Base-by-base conservation (phyloP, 2,888 invertebrate species). In the Corbicula japonica region DNA sequence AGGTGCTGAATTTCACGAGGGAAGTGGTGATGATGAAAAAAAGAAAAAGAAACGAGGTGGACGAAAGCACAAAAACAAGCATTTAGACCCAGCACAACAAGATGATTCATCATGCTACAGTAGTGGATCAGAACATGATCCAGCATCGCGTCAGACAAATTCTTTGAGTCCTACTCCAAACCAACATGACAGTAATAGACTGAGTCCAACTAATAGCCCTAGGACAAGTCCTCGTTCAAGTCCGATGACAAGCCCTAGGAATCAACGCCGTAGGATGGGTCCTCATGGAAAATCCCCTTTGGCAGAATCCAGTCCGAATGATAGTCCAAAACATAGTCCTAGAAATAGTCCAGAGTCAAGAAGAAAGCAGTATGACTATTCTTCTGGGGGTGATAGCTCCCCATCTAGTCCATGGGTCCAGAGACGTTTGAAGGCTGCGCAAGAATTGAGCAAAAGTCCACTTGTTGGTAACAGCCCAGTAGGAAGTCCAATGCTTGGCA, bases 391-490 rank as follows among this genome's bases (percentile, higher is more conserved):
- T 18, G 90, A 87, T 93, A 86, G 90, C 83, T 93, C 94, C 21
- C 93, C 94, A 12, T 95, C 95, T 34, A 94, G 94, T 71, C 93
- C 93, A 12, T 93, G 93, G 94, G 90, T 93, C 21, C 93, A 92
- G 76, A 86, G 93, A 89, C 88, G 94, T 92, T 85, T 94, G 92
- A 82, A 94, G 92, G 94, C 94, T 68, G 91, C 90, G 41, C 93
- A 94, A 28, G 91, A 90, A 72, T 77, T 86, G 70, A 89, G 84
- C 58, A 85, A 86, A 58, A 88, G 86, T 56, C 87, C 88, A 2
- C 62, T 86, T n/a, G 81, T 85, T 44, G 79, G 80, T 26, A 80
- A 76, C 60, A 90, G 89, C 72, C 91, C 91, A 8, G 81, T 79
- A 26, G 86, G 85, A 61, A 90, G 90, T 78, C 92, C 92, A 12